Evolutionary conservation across 1,140 invertebrate species (phyloP).

Genomic region (Aphidius gifuensis): DNA sequence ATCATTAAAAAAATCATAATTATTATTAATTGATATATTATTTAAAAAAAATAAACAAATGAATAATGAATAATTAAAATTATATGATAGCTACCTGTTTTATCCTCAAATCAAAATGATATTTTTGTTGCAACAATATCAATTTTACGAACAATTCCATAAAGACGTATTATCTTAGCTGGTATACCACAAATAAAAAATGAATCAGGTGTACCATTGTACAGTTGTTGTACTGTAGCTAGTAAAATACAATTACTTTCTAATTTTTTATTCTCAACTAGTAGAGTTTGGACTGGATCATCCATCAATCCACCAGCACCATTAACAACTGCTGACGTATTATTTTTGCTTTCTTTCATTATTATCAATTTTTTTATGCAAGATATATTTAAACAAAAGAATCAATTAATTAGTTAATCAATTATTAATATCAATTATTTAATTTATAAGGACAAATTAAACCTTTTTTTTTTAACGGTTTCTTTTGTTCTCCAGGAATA

Average conservation of each 20-base stretch:
- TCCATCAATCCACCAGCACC: constrained; percentile 40
- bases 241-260: constrained; percentile 39
- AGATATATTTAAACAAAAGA: no score
- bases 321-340: constrained; percentile 20
- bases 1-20: background rate
- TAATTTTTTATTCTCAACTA: constrained; percentile 4
- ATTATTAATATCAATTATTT: no score
- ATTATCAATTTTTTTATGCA: no score
- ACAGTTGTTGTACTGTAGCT: constrained; percentile 40
- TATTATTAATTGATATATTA: background rate
- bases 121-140: constrained; percentile 43
- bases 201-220: constrained; percentile 28
- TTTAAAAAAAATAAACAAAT: constrained; percentile 1
- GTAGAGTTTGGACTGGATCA: constrained; percentile 16
- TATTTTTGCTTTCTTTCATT: constrained; percentile 34
- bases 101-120: constrained; percentile 43
- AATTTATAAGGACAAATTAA: no score
- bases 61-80: constrained; percentile 7
- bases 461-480: no score
- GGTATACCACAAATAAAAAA: constrained; percentile 33
- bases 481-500: no score
- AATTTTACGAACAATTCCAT: constrained; percentile 38
- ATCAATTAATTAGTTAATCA: no score
- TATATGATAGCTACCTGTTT: constrained; percentile 43
- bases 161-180: constrained; percentile 33